A percentile compares a stretch with the other conserved stretches of the same genome.
Conservation (phyloP, 2,113 vertebrate genomes). For the Eptesicus fuscus region DNA sequence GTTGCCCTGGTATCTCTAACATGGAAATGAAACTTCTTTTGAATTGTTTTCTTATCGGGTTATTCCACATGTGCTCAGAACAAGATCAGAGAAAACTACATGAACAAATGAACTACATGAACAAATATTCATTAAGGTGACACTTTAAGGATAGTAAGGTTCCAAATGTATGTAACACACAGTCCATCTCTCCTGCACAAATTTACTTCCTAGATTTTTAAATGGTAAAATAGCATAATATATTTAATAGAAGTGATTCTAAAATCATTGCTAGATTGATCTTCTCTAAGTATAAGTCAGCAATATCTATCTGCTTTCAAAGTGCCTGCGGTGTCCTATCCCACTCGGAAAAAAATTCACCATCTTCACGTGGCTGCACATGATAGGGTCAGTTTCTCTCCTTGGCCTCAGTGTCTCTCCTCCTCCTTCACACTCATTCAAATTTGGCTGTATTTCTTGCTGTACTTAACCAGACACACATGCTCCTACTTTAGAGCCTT, state of each 20-base stretch:
- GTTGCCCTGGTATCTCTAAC: neutral
- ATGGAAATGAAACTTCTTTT: neutral
- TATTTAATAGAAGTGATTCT: neutral
- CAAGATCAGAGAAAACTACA: neutral
- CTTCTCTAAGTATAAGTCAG: neutral
- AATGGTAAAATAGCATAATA: neutral
- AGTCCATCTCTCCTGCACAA: neutral
- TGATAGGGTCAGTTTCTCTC: too few species aligned
- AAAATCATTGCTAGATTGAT: neutral
- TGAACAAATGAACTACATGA: neutral
- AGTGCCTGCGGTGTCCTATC: neutral
- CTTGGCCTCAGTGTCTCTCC: neutral
- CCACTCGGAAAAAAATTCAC: neutral
- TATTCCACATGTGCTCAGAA: neutral
- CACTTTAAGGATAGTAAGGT: neutral
- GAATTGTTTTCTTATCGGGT: neutral
- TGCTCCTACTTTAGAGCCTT: neutral
- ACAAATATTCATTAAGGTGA: neutral
- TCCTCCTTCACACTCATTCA: neutral
- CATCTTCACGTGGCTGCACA: accelerated
- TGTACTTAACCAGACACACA: neutral
- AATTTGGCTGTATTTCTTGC: too few species aligned
- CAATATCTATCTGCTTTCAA: neutral
- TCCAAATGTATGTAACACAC: neutral
- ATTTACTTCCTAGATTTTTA: neutral